phyloP scores from a whole-genome alignment of 1,140 invertebrate species.

The Lasioglossum baleicum region DNA sequence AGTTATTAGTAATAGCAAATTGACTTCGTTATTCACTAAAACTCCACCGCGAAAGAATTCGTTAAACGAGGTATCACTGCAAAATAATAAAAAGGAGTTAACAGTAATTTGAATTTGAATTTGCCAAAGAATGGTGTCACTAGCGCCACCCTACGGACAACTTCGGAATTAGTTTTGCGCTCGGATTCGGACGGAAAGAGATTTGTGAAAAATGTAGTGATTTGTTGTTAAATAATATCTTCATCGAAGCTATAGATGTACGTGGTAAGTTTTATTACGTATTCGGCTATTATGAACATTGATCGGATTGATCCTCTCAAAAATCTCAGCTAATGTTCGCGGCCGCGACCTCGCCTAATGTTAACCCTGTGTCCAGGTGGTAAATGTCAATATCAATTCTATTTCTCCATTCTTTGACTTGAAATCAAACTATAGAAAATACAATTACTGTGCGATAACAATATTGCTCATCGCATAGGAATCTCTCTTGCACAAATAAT shows the following conservation, averaged over 20 bases:
- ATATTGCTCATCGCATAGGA: background rate
- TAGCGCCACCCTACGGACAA: background rate
- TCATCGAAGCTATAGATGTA: no score
- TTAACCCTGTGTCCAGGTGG: background rate
- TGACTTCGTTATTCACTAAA: no score
- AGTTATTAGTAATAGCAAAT: no score
- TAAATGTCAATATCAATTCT: background rate
- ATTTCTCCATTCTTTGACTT: background rate
- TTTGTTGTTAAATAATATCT: background rate
- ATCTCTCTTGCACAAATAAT: background rate
- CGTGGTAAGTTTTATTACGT: background rate
- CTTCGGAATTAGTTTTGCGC: background rate
- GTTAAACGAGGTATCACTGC: no score
- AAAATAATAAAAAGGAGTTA: background rate
- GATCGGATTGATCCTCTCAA: background rate
- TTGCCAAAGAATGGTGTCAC: background rate
- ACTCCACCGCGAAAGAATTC: no score
- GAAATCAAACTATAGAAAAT: background rate
- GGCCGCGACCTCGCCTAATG: background rate
- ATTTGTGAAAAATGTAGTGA: background rate
- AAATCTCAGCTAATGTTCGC: background rate
- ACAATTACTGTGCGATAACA: slow-evolving; percentile 24
- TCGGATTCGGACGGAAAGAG: background rate
- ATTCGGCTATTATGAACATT: no score
- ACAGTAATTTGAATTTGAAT: background rate